Conservation (phyloP, 2,797 vertebrate genomes). For the Philypnodon macrostomus region DNA sequence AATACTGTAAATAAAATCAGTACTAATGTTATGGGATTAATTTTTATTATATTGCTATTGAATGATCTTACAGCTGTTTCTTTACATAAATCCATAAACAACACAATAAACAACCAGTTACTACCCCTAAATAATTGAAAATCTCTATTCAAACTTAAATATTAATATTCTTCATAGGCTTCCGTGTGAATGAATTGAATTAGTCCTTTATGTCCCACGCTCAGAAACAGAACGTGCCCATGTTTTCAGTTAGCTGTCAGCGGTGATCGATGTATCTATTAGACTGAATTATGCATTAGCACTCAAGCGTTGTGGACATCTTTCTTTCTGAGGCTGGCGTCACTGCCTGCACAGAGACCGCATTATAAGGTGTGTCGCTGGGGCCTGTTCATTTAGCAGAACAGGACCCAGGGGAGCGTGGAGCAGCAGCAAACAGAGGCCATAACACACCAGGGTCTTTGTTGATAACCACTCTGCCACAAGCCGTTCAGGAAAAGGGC, state of each 20-base stretch:
- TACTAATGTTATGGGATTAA: too few relatives aligned
- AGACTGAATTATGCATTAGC: constrained; percentile 34
- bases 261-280: constrained; percentile 32
- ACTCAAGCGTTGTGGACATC: constrained; percentile 39
- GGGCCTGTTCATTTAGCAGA: constrained; percentile 52
- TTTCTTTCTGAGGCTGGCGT: constrained; percentile 33
- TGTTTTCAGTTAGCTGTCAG: constrained; percentile 24
- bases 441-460: constrained; percentile 46
- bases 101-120: too few relatives aligned
- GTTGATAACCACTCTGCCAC: constrained; percentile 30
- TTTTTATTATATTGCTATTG: too few relatives aligned
- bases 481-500: constrained; percentile 34
- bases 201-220: not conserved
- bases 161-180: too few relatives aligned
- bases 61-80: too few relatives aligned
- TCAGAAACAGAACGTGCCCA: not conserved
- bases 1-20: too few relatives aligned
- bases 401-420: constrained; percentile 53
- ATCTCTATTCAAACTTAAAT: too few relatives aligned
- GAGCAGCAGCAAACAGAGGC: constrained; percentile 40
- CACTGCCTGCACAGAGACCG: constrained; percentile 20
- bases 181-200: not conserved
- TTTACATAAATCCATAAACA: too few relatives aligned
- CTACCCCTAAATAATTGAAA: too few relatives aligned
- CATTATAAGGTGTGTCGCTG: constrained; percentile 45